phyloP scores from a whole-genome alignment of 2,113 vertebrate genomes.

The Cyprinus carpio region DNA sequence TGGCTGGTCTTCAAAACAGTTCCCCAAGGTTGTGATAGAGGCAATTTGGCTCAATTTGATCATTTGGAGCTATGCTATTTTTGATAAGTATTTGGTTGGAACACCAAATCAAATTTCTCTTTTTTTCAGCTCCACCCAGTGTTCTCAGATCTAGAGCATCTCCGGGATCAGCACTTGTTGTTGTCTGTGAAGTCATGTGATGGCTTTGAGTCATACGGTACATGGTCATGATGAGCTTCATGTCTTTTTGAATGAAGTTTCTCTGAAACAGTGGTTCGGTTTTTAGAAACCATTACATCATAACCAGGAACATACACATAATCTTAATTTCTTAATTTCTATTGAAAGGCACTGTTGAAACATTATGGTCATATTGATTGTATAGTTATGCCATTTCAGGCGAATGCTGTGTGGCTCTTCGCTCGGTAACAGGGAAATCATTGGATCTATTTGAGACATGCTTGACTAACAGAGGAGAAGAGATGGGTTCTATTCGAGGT shows the following conservation, averaged over 20 bases:
- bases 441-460: conserved; percentile 84
- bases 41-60: background rate
- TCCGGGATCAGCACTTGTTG: conserved; percentile 84
- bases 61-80: background rate
- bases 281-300: background rate
- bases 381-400: conserved; percentile 68
- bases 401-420: conserved; percentile 79
- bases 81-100: background rate
- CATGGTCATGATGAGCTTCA: conserved; percentile 26
- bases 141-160: conserved; percentile 79
- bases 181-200: conserved; percentile 86
- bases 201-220: conserved; percentile 87
- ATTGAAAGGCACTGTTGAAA: background rate
- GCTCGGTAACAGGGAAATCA: conserved; percentile 58
- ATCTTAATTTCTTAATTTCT: background rate
- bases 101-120: background rate
- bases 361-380: too few relatives aligned
- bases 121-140: conserved; percentile 77
- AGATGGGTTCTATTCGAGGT: conserved; percentile 85
- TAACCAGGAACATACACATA: too few relatives aligned
- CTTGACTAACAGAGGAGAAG: conserved; percentile 83
- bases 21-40: conserved; percentile 78
- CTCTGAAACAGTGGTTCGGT: background rate
- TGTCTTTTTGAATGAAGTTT: background rate
- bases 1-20: conserved; percentile 81